phyloP scores from a whole-genome alignment of 2,113 vertebrate genomes.

The Pachycephala philippinensis region DNA sequence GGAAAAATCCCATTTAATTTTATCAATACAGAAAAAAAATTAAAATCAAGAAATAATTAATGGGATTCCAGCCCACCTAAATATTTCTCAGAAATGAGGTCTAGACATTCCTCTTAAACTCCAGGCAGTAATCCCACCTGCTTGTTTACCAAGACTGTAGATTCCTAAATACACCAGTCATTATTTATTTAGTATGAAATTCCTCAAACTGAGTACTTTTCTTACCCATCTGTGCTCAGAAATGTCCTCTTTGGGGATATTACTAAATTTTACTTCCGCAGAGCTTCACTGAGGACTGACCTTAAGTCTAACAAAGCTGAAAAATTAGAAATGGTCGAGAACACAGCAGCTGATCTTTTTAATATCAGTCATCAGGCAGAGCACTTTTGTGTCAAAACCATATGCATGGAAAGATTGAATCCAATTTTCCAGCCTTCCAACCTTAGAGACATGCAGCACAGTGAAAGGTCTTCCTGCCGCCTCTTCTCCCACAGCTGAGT shows the following conservation, averaged over 20 bases:
- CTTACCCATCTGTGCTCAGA: not conserved
- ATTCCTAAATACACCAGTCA: conserved; percentile 3
- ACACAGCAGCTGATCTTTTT: not conserved
- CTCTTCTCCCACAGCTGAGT: not conserved
- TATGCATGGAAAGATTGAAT: not conserved
- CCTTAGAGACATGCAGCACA: not conserved
- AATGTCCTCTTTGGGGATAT: not conserved
- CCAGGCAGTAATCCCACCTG: not conserved
- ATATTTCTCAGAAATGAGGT: conserved; percentile 3
- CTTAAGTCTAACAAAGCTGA: not conserved
- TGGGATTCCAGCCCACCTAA: not conserved
- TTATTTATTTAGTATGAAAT: not conserved
- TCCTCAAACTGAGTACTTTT: not conserved
- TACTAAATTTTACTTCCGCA: not conserved
- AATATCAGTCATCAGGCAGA: not conserved
- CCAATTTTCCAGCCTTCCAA: not conserved
- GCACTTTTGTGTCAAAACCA: not conserved
- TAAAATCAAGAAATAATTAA: not conserved
- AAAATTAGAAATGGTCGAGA: not conserved
- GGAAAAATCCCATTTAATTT: not conserved
- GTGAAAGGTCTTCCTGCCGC: not conserved
- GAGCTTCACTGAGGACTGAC: not conserved
- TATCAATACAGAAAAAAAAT: not conserved
- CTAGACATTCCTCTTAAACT: not conserved
- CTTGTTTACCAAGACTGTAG: conserved; percentile 1